Evolutionary conservation across 1,140 invertebrate genomes (phyloP).

Genomic region (Alviniconcha marisindica): DNA sequence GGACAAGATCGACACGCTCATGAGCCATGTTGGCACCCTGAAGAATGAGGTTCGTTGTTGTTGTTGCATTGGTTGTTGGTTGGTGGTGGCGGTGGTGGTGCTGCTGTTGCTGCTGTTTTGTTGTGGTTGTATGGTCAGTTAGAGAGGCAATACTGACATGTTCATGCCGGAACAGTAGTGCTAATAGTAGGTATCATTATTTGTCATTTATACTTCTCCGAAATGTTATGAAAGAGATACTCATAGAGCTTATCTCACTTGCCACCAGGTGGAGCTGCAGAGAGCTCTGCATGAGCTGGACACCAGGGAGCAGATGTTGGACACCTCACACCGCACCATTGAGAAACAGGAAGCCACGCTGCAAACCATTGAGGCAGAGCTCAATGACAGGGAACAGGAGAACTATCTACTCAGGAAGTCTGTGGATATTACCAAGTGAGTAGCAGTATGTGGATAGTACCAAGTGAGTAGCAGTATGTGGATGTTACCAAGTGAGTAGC

Average conservation of each 20-base stretch:
- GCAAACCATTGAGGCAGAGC: constrained; percentile 64
- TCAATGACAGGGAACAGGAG: constrained; percentile 49
- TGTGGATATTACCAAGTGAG: constrained; percentile 67
- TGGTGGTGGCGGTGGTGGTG: too few species aligned
- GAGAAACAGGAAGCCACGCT: constrained; percentile 68
- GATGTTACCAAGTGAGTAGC: too few species aligned
- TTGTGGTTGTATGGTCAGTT: too few species aligned
- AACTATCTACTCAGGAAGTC: constrained; percentile 68
- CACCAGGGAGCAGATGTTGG: constrained; percentile 66
- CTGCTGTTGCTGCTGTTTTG: too few species aligned
- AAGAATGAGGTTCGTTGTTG: constrained; percentile 72
- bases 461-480: too few species aligned
- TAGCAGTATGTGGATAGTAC: neutral
- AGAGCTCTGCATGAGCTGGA: constrained; percentile 67
- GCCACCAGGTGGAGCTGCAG: constrained; percentile 68
- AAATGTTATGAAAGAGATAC: too few species aligned
- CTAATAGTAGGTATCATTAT: too few species aligned
- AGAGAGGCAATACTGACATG: too few species aligned
- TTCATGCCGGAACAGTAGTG: too few species aligned
- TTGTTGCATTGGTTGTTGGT: too few species aligned
- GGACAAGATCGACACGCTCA: constrained; percentile 72
- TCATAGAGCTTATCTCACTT: too few species aligned
- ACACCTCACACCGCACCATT: constrained; percentile 64
- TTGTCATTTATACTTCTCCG: too few species aligned
- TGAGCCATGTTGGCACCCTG: constrained; percentile 73